Conservation (phyloP, 2,113 vertebrate species). For the Istiophorus platypterus region DNA sequence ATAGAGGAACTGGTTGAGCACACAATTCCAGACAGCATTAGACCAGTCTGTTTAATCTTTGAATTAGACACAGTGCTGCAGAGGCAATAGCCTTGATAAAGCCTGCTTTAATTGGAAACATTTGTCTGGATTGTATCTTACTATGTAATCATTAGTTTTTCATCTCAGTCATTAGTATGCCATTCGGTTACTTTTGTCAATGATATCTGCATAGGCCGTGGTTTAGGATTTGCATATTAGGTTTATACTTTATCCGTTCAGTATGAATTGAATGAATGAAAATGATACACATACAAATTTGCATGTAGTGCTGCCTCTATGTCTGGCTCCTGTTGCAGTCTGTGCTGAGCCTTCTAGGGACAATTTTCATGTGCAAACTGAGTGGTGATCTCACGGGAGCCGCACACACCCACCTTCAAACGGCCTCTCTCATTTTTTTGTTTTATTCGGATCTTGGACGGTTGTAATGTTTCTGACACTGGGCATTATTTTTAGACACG, state of each 20-base stretch:
- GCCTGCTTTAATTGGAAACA: slow-evolving; percentile 45
- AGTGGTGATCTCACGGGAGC: neutral
- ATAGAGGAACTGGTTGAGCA: neutral
- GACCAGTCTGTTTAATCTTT: slow-evolving; percentile 9
- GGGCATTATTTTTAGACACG: slow-evolving; percentile 10
- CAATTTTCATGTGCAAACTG: slow-evolving; percentile 16
- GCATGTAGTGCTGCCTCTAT: neutral
- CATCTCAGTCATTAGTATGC: slow-evolving; percentile 28
- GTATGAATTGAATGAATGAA: neutral
- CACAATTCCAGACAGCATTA: neutral
- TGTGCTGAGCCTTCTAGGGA: neutral
- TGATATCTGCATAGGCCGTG: neutral
- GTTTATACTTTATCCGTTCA: neutral
- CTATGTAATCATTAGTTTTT: slow-evolving; percentile 33
- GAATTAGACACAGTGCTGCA: slow-evolving; percentile 30
- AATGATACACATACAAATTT: neutral
- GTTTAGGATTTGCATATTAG: neutral
- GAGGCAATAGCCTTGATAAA: slow-evolving; percentile 30
- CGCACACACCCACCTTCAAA: slow-evolving; percentile 27
- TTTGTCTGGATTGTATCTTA: slow-evolving; percentile 25
- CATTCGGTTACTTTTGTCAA: neutral
- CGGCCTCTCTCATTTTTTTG: neutral
- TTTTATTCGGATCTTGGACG: neutral
- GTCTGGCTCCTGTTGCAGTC: neutral
- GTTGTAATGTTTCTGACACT: neutral